These are phyloP conservation scores for Thamnaconus septentrionalis DNA, from an alignment of 2,113 vertebrate species.

Conservation along the genomic window DNA sequence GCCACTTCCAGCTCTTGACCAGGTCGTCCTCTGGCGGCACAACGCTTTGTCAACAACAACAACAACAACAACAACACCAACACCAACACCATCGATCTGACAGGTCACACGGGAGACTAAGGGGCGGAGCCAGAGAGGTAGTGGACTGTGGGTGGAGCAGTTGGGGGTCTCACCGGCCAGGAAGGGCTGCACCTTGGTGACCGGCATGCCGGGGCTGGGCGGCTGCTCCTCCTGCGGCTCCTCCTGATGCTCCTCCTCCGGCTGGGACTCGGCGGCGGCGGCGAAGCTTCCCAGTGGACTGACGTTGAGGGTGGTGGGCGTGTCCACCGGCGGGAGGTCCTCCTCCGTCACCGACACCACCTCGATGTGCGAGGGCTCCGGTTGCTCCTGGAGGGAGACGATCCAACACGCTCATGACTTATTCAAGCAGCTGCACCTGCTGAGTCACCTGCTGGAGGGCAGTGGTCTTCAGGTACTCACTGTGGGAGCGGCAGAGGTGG, in stretches of 20 bases:
- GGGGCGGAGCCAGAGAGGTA: no score
- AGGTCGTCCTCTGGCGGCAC: slow-evolving; percentile 42
- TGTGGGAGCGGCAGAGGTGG: background rate
- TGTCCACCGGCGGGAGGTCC: slow-evolving; percentile 66
- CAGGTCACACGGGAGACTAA: no score
- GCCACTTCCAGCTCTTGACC: slow-evolving; percentile 52
- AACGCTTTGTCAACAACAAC: background rate
- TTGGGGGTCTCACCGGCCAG: slow-evolving; percentile 59
- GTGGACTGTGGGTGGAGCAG: background rate
- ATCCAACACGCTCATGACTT: background rate
- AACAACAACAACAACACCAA: background rate
- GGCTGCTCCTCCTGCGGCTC: slow-evolving; percentile 19
- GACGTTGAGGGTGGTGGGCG: slow-evolving; percentile 58
- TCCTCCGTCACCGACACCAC: slow-evolving; percentile 73
- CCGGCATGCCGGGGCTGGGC: slow-evolving; percentile 57
- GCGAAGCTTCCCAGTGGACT: slow-evolving; percentile 54
- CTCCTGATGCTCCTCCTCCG: slow-evolving; percentile 17
- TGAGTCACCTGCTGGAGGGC: no score
- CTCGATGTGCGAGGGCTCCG: slow-evolving; percentile 55
- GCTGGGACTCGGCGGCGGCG: slow-evolving; percentile 13
- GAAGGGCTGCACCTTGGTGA: slow-evolving; percentile 79
- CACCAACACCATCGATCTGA: background rate
- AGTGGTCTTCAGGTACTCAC: background rate
- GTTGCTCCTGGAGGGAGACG: slow-evolving; percentile 33
- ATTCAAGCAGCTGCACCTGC: no score